These are phyloP conservation scores for Pteronotus mesoamericanus DNA, from an alignment of 2,797 vertebrate species.

Conservation along the genomic window DNA sequence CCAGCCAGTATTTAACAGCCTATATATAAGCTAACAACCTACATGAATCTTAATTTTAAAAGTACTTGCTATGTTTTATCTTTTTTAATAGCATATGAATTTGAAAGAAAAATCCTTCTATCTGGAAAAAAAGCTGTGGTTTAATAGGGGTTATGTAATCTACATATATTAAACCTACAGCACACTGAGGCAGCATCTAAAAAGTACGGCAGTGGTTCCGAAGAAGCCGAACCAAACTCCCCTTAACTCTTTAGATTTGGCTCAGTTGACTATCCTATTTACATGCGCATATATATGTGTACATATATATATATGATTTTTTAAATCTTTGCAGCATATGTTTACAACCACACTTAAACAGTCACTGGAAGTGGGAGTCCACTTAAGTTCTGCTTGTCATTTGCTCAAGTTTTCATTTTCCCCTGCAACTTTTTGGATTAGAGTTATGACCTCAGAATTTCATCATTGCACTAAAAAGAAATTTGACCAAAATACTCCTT, in stretches of 20 bases:
- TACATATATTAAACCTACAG: not conserved
- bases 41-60: conserved; percentile 10
- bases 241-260: not conserved
- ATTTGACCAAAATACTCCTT: conserved; percentile 6
- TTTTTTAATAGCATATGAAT: not conserved
- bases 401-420: not conserved
- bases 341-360: not conserved
- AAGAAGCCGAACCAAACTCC: not conserved
- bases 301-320: not conserved
- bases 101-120: not conserved
- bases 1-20: not conserved
- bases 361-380: not conserved
- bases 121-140: not conserved
- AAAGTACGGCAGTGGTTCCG: not conserved
- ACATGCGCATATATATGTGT: too few relatives aligned
- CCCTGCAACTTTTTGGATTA: not conserved
- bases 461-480: not conserved
- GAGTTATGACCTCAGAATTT: not conserved
- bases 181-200: not conserved
- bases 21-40: not conserved
- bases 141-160: not conserved
- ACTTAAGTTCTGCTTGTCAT: not conserved
- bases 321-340: not conserved
- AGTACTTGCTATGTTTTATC: conserved; percentile 4
- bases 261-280: not conserved